A percentile compares a stretch with the other conserved stretches of the same genome.
phyloP scores from a whole-genome alignment of 2,888 invertebrate species.

The Sussaba pulchella region DNA sequence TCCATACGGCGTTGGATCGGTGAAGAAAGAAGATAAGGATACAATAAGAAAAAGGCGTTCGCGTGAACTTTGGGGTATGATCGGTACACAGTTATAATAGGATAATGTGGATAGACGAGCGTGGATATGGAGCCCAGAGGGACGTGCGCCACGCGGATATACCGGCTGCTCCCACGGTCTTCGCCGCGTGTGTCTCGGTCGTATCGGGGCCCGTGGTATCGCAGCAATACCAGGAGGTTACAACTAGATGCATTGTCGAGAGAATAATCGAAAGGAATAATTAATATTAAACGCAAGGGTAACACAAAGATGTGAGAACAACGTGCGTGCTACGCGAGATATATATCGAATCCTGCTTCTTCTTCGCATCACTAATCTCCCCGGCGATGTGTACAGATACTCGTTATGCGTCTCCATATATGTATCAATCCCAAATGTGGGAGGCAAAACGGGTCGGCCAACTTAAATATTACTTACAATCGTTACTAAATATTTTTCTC shows the following conservation, averaged over 20 bases:
- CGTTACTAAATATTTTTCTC: no score
- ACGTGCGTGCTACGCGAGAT: conserved; percentile 26
- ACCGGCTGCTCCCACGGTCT: conserved; percentile 57
- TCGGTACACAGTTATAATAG: conserved; percentile 40
- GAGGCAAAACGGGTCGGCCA: no score
- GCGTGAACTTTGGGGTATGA: conserved; percentile 54
- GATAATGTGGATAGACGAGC: conserved; percentile 43
- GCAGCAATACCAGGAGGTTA: conserved; percentile 18
- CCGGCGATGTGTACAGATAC: conserved; percentile 21
- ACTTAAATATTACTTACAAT: no score
- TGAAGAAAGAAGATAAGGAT: conserved; percentile 2
- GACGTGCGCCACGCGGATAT: conserved; percentile 2
- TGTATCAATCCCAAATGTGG: neutral
- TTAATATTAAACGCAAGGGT: conserved; percentile 57
- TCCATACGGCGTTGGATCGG: conserved; percentile 14
- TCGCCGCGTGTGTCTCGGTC: conserved; percentile 4
- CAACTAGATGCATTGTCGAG: conserved; percentile 49
- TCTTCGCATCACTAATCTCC: conserved; percentile 3
- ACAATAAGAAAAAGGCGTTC: conserved; percentile 25
- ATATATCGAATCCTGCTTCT: conserved; percentile 23
- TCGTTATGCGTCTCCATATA: neutral
- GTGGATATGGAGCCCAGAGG: conserved; percentile 1
- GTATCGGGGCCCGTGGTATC: neutral
- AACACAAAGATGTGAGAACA: conserved; percentile 1
- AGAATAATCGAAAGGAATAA: conserved; percentile 56